A percentile compares a stretch with the other conserved stretches of the same genome.
phyloP scores from a whole-genome alignment of 2,797 vertebrate species.

The Onychomys leucogaster region DNA sequence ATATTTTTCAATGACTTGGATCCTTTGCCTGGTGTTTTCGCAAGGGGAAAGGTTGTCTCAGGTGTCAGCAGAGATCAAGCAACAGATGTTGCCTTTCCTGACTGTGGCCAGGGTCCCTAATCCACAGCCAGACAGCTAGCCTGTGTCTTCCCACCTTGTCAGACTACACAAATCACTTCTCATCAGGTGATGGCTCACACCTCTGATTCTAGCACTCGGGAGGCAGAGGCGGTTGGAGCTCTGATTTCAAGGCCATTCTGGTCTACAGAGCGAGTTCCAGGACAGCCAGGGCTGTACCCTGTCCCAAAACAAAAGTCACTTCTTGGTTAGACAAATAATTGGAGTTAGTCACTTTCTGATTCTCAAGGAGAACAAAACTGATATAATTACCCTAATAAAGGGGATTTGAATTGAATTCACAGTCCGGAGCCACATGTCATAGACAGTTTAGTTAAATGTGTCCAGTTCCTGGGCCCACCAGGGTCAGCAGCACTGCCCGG shows the following conservation, averaged over 20 bases:
- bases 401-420: neutral
- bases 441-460: neutral
- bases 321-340: slow-evolving; percentile 29
- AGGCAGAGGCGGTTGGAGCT: neutral
- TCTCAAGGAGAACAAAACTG: slow-evolving; percentile 54
- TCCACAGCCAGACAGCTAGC: slow-evolving; percentile 56
- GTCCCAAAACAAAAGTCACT: neutral
- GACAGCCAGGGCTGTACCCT: neutral
- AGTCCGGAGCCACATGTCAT: neutral
- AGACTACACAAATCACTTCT: neutral
- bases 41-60: slow-evolving; percentile 52
- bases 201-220: neutral
- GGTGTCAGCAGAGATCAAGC: slow-evolving; percentile 63
- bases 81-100: slow-evolving; percentile 14
- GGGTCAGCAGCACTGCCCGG: neutral
- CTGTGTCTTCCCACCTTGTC: slow-evolving; percentile 7
- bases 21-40: neutral
- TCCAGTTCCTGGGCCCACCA: too few species aligned
- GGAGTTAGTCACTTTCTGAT: slow-evolving; percentile 63
- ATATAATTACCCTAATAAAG: neutral
- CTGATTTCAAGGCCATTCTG: neutral
- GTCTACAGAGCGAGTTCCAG: neutral
- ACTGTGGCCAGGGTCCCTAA: neutral
- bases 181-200: too few species aligned
- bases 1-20: slow-evolving; percentile 57